A percentile compares a stretch with the other conserved stretches of the same genome.
Conservation (phyloP, 23 tunicate genomes). For the Trididemnum clinides region DNA sequence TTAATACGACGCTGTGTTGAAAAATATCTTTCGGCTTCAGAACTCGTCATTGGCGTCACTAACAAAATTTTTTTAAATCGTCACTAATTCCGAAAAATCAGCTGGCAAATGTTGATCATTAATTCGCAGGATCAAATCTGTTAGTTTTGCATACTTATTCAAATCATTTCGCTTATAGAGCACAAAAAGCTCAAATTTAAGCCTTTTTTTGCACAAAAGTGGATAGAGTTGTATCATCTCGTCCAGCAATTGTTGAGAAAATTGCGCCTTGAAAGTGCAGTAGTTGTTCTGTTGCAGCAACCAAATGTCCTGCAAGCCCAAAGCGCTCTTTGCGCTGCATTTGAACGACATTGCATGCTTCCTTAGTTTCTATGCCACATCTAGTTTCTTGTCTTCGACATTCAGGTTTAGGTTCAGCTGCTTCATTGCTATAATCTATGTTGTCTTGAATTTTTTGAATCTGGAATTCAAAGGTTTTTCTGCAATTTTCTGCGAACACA, state of each 20-base stretch:
- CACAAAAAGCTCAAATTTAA: background rate
- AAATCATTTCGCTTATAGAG: background rate
- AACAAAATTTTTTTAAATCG: conserved; percentile 3
- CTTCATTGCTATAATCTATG: background rate
- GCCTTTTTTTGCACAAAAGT: background rate
- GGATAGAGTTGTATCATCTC: background rate
- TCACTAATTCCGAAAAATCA: background rate
- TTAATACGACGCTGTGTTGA: background rate
- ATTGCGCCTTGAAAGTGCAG: background rate
- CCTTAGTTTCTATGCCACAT: conserved; percentile 1
- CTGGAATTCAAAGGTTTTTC: background rate
- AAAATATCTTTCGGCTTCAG: conserved; percentile 7
- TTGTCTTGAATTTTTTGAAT: background rate
- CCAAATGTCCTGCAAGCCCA: conserved; percentile 14
- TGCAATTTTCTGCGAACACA: background rate
- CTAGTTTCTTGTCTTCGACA: background rate
- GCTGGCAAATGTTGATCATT: background rate
- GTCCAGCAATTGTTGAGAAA: background rate
- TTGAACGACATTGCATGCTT: conserved; percentile 7
- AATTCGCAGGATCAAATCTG: background rate
- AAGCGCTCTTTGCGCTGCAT: conserved; percentile 20
- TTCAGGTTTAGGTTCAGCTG: background rate
- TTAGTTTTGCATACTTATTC: background rate
- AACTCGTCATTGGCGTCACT: conserved; percentile 25
- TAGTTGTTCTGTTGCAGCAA: background rate